Conservation (phyloP, 2,888 invertebrate species). For the Drosophila eohydei region DNA sequence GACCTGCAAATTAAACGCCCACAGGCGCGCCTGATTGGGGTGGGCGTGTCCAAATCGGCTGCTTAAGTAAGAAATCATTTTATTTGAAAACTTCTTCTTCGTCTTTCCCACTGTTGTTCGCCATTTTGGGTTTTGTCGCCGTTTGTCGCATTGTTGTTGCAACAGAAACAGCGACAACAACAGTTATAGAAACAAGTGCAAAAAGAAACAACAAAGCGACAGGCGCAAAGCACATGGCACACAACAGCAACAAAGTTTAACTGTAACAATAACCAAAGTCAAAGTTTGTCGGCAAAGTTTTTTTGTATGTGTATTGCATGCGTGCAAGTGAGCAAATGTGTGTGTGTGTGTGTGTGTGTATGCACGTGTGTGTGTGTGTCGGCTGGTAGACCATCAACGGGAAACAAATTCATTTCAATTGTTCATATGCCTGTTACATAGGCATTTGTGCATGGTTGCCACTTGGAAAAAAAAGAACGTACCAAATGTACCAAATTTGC, state of each 20-base stretch:
- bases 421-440: constrained; percentile 51
- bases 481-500: neutral
- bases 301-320: constrained; percentile 44
- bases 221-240: constrained; percentile 55
- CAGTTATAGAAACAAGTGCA: constrained; percentile 12
- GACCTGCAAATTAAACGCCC: constrained; percentile 24
- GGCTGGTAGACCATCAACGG: constrained; percentile 61
- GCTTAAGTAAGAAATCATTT: constrained; percentile 77
- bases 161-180: constrained; percentile 24
- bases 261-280: constrained; percentile 81
- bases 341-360: neutral
- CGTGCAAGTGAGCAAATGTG: neutral
- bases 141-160: constrained; percentile 30
- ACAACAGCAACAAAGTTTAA: constrained; percentile 72
- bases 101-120: constrained; percentile 11
- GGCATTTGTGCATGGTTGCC: constrained; percentile 3
- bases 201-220: constrained; percentile 25
- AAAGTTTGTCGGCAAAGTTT: constrained; percentile 78
- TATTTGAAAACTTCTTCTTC: constrained; percentile 70
- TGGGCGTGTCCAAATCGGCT: constrained; percentile 53
- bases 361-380: constrained; percentile 16
- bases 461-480: constrained; percentile 7
- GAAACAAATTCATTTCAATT: constrained; percentile 79
- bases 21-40: neutral
- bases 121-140: constrained; percentile 33